Base-by-base conservation (phyloP, 2,888 invertebrate species). In the Apodemia zela region DNA sequence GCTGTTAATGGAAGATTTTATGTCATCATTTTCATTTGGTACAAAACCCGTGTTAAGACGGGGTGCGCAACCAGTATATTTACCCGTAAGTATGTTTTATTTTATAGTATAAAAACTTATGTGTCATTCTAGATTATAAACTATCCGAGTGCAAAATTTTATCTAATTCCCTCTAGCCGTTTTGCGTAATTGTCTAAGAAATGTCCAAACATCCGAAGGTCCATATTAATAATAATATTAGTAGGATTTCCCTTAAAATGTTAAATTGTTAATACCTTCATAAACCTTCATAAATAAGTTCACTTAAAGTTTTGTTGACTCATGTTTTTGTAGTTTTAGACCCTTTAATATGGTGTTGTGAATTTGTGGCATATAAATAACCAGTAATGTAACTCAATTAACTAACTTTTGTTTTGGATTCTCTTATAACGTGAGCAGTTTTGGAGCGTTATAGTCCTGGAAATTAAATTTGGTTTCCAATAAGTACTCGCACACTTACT, bases 391-490 rank as follows among this genome's bases (percentile, higher is more conserved):
- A 42, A 15, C 42, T 54, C 4, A 51, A 54, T 54, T 54, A 25
- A 54, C 51, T 25, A 54, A 54, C 51, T 54, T 21, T 13, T 38
- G 13, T 13, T 38, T 13, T 42, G 51, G 21, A 54, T 21, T n/a
- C 54, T 25, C 54, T 21, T 25, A 15, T 25, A 54, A 54, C 21
- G 25, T 54, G 54, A 25, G 54, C 18, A 54, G 54, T 54, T 54
- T 54, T 21, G 15, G 21, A 54, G 54, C 21, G 42, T 47, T 57
- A 47, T 57, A n/a, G 57, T 57, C 25, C 15, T 54, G 25, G 25
- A 25, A 25, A 54, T 54, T 57, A n/a, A 57, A 57, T 13, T 25
- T 57, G 29, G 25, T 29, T 57, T 57, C 15, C 57, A 57, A 57
- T 57, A 57, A n/a, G 57, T 29, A 57, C 47, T 47, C 17, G 47